Conservation (phyloP, 23 tunicate genomes). For the Ciona savignyi region DNA sequence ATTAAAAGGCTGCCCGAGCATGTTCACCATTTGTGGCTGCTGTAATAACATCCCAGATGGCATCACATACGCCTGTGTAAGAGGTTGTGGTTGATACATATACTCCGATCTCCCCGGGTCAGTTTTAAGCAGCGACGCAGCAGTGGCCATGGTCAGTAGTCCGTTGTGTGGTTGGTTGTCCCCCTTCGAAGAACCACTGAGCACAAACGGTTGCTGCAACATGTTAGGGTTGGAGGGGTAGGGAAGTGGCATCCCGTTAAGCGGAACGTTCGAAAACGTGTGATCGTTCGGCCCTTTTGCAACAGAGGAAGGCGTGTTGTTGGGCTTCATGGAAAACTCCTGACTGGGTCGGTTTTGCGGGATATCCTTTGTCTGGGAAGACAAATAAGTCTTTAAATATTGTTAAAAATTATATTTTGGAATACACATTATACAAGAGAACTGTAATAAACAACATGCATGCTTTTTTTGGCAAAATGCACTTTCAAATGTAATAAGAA, state of each 20-base stretch:
- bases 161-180: conserved; percentile 34
- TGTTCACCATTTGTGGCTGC: conserved; percentile 29
- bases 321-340: background rate
- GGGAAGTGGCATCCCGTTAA: background rate
- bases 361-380: background rate
- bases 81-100: conserved; percentile 11
- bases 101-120: conserved; percentile 26
- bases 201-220: background rate
- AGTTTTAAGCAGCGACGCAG: conserved; percentile 45
- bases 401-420: too few relatives aligned
- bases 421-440: too few relatives aligned
- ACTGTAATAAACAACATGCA: too few relatives aligned
- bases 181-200: background rate
- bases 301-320: background rate
- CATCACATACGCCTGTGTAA: conserved; percentile 37
- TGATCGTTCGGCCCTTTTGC: background rate
- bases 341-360: background rate
- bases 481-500: too few relatives aligned
- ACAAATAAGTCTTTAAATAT: too few relatives aligned
- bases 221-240: background rate
- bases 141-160: conserved; percentile 41
- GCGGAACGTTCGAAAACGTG: background rate
- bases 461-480: too few relatives aligned
- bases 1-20: conserved; percentile 2
- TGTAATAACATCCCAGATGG: conserved; percentile 26